Evolutionary conservation across 2,797 vertebrate genomes (phyloP), one percentile per base, ranked within the genome.

Genomic region (Hybognathus amarus): DNA sequence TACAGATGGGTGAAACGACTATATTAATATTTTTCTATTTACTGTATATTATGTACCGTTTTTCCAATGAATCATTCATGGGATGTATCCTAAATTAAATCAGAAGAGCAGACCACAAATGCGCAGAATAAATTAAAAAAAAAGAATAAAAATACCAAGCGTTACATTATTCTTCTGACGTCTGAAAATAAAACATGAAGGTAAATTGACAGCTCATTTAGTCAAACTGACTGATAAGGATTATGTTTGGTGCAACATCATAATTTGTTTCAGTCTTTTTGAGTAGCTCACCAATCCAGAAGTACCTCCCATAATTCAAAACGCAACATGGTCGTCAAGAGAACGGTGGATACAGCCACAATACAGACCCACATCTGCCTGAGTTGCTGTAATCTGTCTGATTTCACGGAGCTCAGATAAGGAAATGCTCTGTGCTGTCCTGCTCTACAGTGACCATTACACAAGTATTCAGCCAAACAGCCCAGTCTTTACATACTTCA

Each of bases 371-470:
- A 67, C 24, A 68, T 36, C 38, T 66, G 47, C 45, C 33, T 33
- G 47, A 67, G 13, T 33, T 66, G 10, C 52, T 77, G 50, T 68
- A 70, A 56, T 69, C 52, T 67, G 63, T 82, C 47, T 77, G 75
- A 50, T 78, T 83, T 78, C 30, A 77, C 64, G 63, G 66, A 70
- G 66, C 64, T 70, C 52, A 78, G 12, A 40, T 59, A 83, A 45
- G 73, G 73, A 83, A 69, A 52, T 77, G 40, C 27, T 83, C 33
- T 15, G 50, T 52, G 47, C 36, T 40, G 17, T 27, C 20, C 6
- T 38, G 40, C 56, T 83, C 36, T 45, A 33, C 81, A n/a, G 47
- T 76, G 79, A 73, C 56, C 63, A 70, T 59, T 13, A 15, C 22
- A 22, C 33, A 1, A 18, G 22, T 15, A 80, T 12, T 42, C 18